Evolutionary conservation across 2,888 invertebrate species (phyloP), one percentile per base, ranked within the genome.

Genomic region (Phortica okadai): DNA sequence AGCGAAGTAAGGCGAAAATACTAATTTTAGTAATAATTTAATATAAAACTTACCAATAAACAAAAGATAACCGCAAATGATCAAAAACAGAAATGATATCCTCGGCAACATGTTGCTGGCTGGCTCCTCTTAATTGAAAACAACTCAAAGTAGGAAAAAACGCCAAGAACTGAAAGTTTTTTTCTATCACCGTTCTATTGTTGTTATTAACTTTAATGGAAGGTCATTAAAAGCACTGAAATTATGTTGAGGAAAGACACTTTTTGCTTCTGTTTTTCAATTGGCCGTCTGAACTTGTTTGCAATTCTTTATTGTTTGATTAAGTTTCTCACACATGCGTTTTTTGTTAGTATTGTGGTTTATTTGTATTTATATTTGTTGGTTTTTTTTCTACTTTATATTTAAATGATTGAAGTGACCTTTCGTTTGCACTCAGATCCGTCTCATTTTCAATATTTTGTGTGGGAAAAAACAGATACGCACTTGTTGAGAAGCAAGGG

Each of bases 11-110:
- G 2, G n/a, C 54, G n/a, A 54, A 54, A 14, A 54, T 54, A 54
- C n/a, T 54, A 10, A 54, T 56, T 56, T 14, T 16, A n/a, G 6
- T n/a, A 21, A 21, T 21, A 21, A 45, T 10, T 73, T n/a, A 45
- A 66, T n/a, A 50, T 41, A 4, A 14, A 76, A 83, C 91, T 88
- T 86, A 91, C 91, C 91, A 83, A 90, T 90, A 84, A 91, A 90
- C 82, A 91, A 87, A 77, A 91, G 84, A 80, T 86, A 90, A 89
- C 91, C 91, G 84, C 89, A 91, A 83, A 91, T 84, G 81, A 91
- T 85, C 82, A 91, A 82, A 79, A 90, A 81, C 82, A 91, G 79
- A 81, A 91, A 82, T 76, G 86, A 83, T 85, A 90, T 86, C 84
- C 91, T 90, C 64, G 88, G 89, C 85, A 91, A 81, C 91, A 91